Evolutionary conservation across 1,140 invertebrate species (phyloP).

Genomic region (Pomacea maculata): DNA sequence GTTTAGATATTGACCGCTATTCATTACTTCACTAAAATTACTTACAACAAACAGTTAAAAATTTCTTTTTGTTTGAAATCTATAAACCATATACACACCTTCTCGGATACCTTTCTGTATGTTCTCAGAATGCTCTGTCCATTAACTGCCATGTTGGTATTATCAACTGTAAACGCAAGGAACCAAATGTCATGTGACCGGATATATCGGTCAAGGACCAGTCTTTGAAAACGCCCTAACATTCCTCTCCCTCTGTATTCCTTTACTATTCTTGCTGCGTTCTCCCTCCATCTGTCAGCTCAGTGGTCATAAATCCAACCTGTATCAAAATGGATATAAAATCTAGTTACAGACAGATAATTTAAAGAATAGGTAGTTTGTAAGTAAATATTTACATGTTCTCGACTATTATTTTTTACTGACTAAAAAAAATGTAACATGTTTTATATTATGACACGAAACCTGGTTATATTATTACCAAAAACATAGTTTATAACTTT

Average conservation of each 20-base stretch:
- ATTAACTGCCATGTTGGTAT: background rate
- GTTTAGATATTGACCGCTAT: no score
- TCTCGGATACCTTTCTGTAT: background rate
- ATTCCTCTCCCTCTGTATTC: background rate
- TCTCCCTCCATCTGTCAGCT: background rate
- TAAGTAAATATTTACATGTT: no score
- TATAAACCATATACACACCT: background rate
- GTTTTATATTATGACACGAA: no score
- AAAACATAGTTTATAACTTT: no score
- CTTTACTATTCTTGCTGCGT: background rate
- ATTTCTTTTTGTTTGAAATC: no score
- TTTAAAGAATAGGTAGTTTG: no score
- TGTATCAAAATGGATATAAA: background rate
- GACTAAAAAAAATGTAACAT: no score
- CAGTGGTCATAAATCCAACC: background rate
- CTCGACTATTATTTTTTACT: no score
- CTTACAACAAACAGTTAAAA: no score
- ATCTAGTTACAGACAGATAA: no score
- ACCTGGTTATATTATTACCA: no score
- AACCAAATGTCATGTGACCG: background rate
- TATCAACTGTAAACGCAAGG: background rate
- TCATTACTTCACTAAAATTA: no score
- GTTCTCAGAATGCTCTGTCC: background rate
- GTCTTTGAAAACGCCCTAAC: background rate
- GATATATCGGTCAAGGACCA: background rate